These are phyloP conservation scores for Liolophura sinensis DNA, from an alignment of 1,140 invertebrate genomes.

Conservation along the genomic window DNA sequence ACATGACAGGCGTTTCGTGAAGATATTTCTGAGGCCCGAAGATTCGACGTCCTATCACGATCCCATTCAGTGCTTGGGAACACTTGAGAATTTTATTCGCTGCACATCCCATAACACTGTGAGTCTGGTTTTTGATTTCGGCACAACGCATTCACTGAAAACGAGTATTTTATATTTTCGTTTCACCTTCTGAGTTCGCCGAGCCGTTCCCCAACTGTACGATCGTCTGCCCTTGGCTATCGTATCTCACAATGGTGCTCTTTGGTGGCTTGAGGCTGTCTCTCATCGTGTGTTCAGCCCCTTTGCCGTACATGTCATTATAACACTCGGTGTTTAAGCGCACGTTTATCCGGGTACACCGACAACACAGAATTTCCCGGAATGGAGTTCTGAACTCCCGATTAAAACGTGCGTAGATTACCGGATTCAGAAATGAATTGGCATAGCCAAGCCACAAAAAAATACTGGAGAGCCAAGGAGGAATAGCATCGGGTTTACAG, in stretches of 20 bases:
- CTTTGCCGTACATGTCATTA: conserved; percentile 56
- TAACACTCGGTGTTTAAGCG: conserved; percentile 61
- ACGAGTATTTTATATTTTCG: conserved; percentile 19
- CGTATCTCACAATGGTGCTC: conserved; percentile 48
- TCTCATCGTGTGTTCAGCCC: conserved; percentile 4
- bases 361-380: conserved; percentile 61
- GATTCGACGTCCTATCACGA: too few relatives aligned
- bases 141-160: too few relatives aligned
- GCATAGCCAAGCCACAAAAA: conserved; percentile 61
- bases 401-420: conserved; percentile 64
- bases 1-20: too few relatives aligned
- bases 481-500: conserved; percentile 35
- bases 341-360: conserved; percentile 59
- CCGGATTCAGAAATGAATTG: conserved; percentile 63
- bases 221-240: conserved; percentile 52
- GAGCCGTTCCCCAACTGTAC: conserved; percentile 50
- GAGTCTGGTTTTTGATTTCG: too few relatives aligned
- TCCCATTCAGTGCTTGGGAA: too few relatives aligned
- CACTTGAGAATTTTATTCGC: too few relatives aligned
- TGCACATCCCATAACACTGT: too few relatives aligned
- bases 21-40: too few relatives aligned
- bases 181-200: conserved; percentile 26
- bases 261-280: conserved; percentile 45
- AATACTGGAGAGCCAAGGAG: conserved; percentile 53
- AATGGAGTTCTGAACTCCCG: conserved; percentile 63